Evolutionary conservation across 2,888 invertebrate genomes (phyloP).

Genomic region (Nasonovia ribisnigri): DNA sequence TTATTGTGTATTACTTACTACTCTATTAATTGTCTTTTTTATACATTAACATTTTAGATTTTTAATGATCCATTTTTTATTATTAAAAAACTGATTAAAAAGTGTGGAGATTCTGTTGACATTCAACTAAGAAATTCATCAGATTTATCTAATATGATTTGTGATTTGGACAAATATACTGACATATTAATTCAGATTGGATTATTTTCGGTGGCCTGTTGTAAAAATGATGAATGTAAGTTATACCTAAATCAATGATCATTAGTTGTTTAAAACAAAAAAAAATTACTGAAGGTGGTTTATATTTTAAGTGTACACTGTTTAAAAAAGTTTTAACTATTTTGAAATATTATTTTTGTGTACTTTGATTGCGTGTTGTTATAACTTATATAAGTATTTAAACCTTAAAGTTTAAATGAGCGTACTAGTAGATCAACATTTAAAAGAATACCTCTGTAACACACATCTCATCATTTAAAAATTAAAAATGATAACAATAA

Average conservation of each 20-base stretch:
- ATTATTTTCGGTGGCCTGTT: slow-evolving; percentile 57
- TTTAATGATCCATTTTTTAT: slow-evolving; percentile 55
- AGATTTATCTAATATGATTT: slow-evolving; percentile 38
- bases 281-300: too few relatives aligned
- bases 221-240: slow-evolving; percentile 57
- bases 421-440: background rate
- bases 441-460: background rate
- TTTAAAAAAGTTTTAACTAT: too few relatives aligned
- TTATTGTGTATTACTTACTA: background rate
- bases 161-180: slow-evolving; percentile 60
- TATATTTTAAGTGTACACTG: too few relatives aligned
- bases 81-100: slow-evolving; percentile 45
- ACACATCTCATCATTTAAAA: background rate
- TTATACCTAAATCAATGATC: background rate
- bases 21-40: background rate
- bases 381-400: background rate
- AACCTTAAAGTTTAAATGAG: background rate
- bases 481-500: background rate
- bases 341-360: too few relatives aligned
- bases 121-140: background rate
- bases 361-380: too few relatives aligned
- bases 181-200: slow-evolving; percentile 61
- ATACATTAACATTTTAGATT: slow-evolving; percentile 20
- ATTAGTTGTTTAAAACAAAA: background rate
- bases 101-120: slow-evolving; percentile 23